Conservation (phyloP, 2,113 vertebrate genomes). For the Dipodomys spectabilis region DNA sequence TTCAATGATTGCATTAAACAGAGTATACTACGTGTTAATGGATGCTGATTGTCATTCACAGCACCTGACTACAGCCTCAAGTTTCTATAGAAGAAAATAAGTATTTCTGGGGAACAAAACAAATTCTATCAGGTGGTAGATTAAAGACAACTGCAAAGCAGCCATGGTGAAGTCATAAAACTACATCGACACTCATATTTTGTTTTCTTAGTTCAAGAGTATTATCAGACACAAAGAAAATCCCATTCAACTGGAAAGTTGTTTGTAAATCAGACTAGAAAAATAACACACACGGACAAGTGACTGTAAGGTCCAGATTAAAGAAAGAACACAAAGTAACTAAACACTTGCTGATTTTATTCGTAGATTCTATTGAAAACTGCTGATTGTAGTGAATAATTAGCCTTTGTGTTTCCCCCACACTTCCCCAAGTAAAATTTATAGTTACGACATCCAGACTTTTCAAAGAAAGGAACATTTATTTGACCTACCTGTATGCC, state of each 20-base stretch:
- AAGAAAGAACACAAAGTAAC: constrained; percentile 77
- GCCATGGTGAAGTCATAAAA: background rate
- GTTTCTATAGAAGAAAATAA: background rate
- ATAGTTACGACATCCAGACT: constrained; percentile 73
- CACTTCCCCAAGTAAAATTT: constrained; percentile 78
- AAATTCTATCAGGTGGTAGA: background rate
- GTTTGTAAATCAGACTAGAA: constrained; percentile 40
- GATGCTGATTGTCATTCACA: background rate
- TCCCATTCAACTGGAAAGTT: background rate
- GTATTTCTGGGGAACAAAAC: background rate
- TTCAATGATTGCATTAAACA: background rate
- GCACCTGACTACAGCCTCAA: background rate
- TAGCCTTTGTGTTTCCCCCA: constrained; percentile 77
- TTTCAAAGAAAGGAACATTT: constrained; percentile 79
- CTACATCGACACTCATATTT: background rate
- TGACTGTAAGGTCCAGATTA: constrained; percentile 63
- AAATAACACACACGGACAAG: constrained; percentile 75
- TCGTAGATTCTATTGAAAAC: constrained; percentile 65
- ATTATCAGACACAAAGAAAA: background rate
- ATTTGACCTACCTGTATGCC: constrained; percentile 88
- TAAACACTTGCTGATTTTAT: constrained; percentile 57
- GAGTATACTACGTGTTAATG: background rate
- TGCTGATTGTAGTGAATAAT: constrained; percentile 75
- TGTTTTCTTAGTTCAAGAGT: background rate
- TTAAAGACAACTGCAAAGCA: background rate